These are phyloP conservation scores for Channa striata DNA, from an alignment of 2,797 vertebrate genomes.

Conservation along the genomic window DNA sequence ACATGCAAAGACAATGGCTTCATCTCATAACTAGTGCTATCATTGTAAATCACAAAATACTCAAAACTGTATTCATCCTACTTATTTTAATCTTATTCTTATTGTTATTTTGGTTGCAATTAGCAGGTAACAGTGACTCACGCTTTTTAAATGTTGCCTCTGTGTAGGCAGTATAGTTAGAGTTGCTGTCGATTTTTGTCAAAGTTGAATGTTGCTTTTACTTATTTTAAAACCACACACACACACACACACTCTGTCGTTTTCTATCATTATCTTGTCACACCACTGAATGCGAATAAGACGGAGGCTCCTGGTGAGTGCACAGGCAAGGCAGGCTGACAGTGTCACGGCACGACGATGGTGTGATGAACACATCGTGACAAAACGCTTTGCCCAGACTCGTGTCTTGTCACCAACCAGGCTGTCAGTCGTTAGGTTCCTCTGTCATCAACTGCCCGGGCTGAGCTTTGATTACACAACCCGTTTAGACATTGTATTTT, in stretches of 20 bases:
- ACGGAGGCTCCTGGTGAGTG: constrained; percentile 13
- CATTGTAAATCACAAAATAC: no score
- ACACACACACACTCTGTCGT: background rate
- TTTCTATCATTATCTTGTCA: constrained; percentile 33
- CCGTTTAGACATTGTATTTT: no score
- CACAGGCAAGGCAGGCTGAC: constrained; percentile 17
- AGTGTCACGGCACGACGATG: constrained; percentile 10
- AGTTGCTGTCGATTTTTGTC: background rate
- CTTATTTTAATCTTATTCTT: no score
- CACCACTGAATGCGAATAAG: constrained; percentile 5
- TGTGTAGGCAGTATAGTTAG: no score
- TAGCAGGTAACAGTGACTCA: no score
- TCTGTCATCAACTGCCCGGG: background rate
- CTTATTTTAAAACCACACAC: background rate
- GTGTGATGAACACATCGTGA: constrained; percentile 23
- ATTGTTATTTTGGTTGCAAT: no score
- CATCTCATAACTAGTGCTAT: no score
- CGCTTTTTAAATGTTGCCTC: no score
- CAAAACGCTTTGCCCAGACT: constrained; percentile 4
- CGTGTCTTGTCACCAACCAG: background rate
- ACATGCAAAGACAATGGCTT: no score
- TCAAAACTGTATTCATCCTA: no score
- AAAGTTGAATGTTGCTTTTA: no score
- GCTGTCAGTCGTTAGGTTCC: constrained; percentile 1
- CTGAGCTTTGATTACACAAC: no score